Conservation (phyloP, 2,113 vertebrate genomes). For the Danio rerio region GRCz12tu NC_133193.1:30523501-30524000, state of each 20-base stretch:
- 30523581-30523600: background rate
- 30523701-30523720: background rate
- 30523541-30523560: conserved; percentile 22
- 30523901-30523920: too few species aligned
- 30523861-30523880: background rate
- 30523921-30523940: too few species aligned
- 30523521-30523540: background rate
- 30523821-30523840: background rate
- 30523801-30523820: background rate
- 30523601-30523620: conserved; percentile 9
- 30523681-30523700: conserved; percentile 6
- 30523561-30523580: conserved; percentile 44
- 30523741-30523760: conserved; percentile 32
- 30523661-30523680: conserved; percentile 14
- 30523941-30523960: background rate
- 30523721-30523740: background rate
- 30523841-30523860: background rate
- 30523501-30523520: background rate
- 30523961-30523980: background rate
- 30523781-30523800: background rate
- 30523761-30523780: conserved; percentile 18
- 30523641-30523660: conserved; percentile 10
- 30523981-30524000: too few species aligned
- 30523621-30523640: conserved; percentile 34
- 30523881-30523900: background rate